Base-by-base conservation (phyloP, 2,113 vertebrate species). In the Saimiri boliviensis region DNA sequence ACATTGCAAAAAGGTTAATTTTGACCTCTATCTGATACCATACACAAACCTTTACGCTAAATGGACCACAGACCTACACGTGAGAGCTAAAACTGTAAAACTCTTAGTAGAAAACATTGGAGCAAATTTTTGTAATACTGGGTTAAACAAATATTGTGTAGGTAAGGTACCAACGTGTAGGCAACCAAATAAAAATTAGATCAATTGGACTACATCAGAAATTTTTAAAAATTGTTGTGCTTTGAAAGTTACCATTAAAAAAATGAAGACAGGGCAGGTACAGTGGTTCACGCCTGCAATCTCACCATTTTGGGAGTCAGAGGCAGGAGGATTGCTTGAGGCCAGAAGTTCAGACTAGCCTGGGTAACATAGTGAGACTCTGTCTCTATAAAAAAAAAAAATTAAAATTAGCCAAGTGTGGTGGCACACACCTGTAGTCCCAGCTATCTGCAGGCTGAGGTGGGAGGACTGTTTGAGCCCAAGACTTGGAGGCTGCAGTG, bases 1-100 rank as follows among this genome's bases (percentile, higher is more conserved):
- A 32, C 19, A 88, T 56, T 54, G 7, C 74, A 81, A 92, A 88
- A 89, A 32, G 19, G 82, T 66, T 63, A 87, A 92, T 95, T 95
- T 87, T 76, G 13, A 56, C 3, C 8, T 63, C 76, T 37, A 56
- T 9, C 23, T 92, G 37, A 92, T 35, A 80, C n/a, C 8, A 45
- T 40, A 77, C 3, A 68, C 19, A 86, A 81, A n/a, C 7, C 82
- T 68, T 37, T 74, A 68, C 17, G 40, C 52, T 63, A 81, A 79
- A 71, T 81, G n/a, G n/a, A 95, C 23, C 35, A 58, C 1, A 87
- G 20, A 87, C 17, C 5, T 92, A 52, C 86, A 60, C 8, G 52
- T 68, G 52, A 71, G 35, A 79, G 25, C 58, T 58, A 84, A 86
- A 91, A 73, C 7, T 88, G 40, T 80, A 80, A 87, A 87, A 81